Conservation (phyloP, 1,140 invertebrate species). For the Scaptomyza graminum region DNA sequence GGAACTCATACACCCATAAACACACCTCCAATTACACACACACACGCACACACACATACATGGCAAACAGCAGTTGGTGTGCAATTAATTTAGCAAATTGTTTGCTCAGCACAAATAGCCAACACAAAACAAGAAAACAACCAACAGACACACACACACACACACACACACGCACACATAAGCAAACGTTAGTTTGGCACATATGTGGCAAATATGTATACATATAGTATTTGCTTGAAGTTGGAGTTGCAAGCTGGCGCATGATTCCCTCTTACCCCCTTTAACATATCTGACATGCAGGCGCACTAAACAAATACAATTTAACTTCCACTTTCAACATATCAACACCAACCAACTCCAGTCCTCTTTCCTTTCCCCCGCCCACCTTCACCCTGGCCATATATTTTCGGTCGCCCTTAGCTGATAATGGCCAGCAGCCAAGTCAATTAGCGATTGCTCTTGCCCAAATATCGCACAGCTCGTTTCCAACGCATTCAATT, state of each 20-base stretch:
- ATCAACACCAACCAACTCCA: conserved; percentile 36
- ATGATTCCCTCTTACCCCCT: conserved; percentile 7
- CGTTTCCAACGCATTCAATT: conserved; percentile 49
- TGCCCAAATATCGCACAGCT: conserved; percentile 11
- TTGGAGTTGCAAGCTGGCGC: conserved; percentile 20
- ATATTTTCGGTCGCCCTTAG: neutral
- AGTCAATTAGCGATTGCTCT: conserved; percentile 67
- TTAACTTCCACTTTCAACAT: conserved; percentile 82
- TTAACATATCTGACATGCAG: conserved; percentile 5
- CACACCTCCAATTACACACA: conserved; percentile 7
- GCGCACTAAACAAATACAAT: conserved; percentile 77
- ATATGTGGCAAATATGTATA: conserved; percentile 23
- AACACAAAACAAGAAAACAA: conserved; percentile 31
- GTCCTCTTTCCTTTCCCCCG: neutral
- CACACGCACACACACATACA: conserved; percentile 28
- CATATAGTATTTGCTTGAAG: conserved; percentile 41
- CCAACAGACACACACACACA: conserved; percentile 17
- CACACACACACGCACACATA: conserved; percentile 13
- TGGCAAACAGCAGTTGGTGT: conserved; percentile 75
- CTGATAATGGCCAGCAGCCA: conserved; percentile 54
- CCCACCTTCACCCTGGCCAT: neutral
- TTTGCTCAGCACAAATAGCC: conserved; percentile 67
- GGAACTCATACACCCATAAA: conserved; percentile 3
- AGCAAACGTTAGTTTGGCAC: conserved; percentile 22
- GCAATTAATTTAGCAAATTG: conserved; percentile 82